These are phyloP conservation scores for Mythimna albipuncta DNA, from an alignment of 2,888 invertebrate species.

Conservation along the genomic window DNA sequence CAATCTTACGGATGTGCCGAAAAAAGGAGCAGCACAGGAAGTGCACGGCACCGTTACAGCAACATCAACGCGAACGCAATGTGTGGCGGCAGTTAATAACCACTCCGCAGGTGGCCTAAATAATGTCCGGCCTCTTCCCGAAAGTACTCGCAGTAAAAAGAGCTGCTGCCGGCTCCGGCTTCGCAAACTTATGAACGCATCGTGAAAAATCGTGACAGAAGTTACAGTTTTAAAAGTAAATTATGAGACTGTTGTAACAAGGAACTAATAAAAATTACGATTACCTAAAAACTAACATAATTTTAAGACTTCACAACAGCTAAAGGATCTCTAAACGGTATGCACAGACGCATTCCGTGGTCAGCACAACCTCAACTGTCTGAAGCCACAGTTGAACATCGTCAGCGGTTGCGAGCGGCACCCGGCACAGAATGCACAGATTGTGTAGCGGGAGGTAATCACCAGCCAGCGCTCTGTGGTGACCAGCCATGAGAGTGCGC, in stretches of 20 bases:
- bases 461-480: neutral
- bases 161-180: neutral
- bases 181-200: slow-evolving; percentile 2
- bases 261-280: too few species aligned
- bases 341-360: slow-evolving; percentile 36
- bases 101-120: slow-evolving; percentile 43
- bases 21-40: slow-evolving; percentile 22
- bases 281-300: neutral
- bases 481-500: neutral
- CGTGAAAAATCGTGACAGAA: too few species aligned
- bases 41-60: slow-evolving; percentile 1
- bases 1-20: neutral
- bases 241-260: too few species aligned
- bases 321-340: slow-evolving; percentile 26
- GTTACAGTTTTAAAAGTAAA: too few species aligned
- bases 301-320: neutral
- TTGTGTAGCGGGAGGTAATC: slow-evolving; percentile 29
- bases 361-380: slow-evolving; percentile 35
- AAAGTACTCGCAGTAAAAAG: slow-evolving; percentile 27
- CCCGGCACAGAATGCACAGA: slow-evolving; percentile 4
- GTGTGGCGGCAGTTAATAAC: slow-evolving; percentile 30
- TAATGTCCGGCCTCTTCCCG: slow-evolving; percentile 6
- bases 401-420: slow-evolving; percentile 15
- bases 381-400: slow-evolving; percentile 13
- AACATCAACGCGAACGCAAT: slow-evolving; percentile 18